Conservation (phyloP, 2,888 invertebrate species). For the Drosophila prolongata region DNA sequence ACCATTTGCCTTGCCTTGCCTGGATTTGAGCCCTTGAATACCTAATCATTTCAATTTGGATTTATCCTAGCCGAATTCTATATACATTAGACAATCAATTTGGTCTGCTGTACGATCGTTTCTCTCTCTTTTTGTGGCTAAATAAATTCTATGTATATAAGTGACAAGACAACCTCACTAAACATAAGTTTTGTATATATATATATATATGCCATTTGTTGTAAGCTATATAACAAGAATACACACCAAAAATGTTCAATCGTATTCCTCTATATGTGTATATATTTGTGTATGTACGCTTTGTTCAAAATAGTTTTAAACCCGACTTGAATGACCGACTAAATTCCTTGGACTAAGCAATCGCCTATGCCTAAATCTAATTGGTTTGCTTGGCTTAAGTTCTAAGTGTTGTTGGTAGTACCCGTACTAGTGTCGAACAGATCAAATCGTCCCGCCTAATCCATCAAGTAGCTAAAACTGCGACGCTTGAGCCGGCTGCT, state of each 20-base stretch:
- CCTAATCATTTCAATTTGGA: conserved; percentile 32
- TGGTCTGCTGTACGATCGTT: conserved; percentile 61
- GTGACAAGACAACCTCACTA: conserved; percentile 77
- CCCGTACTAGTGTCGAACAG: conserved; percentile 73
- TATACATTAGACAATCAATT: conserved; percentile 57
- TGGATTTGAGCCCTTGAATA: conserved; percentile 52
- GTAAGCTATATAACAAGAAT: conserved; percentile 70
- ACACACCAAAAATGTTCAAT: conserved; percentile 60
- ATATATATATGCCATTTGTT: conserved; percentile 31
- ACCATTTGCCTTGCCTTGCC: conserved; percentile 18
- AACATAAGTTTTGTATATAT: conserved; percentile 63
- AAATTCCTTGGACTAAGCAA: conserved; percentile 71
- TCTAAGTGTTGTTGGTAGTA: conserved; percentile 65
- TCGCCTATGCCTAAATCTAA: conserved; percentile 55
- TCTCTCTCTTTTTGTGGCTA: conserved; percentile 40
- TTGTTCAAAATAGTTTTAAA: conserved; percentile 73
- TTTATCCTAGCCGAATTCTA: conserved; percentile 40
- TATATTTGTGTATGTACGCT: conserved; percentile 43
- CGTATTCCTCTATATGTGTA: conserved; percentile 48
- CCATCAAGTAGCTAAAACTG: conserved; percentile 81
- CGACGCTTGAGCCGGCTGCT: conserved; percentile 80
- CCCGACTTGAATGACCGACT: conserved; percentile 60
- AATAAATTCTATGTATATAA: conserved; percentile 53
- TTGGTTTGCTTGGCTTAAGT: conserved; percentile 33
- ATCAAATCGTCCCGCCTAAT: conserved; percentile 53